A percentile compares a stretch with the other conserved stretches of the same genome.
Evolutionary conservation across 2,888 invertebrate genomes (phyloP).

Genomic region (Helleia helle): DNA sequence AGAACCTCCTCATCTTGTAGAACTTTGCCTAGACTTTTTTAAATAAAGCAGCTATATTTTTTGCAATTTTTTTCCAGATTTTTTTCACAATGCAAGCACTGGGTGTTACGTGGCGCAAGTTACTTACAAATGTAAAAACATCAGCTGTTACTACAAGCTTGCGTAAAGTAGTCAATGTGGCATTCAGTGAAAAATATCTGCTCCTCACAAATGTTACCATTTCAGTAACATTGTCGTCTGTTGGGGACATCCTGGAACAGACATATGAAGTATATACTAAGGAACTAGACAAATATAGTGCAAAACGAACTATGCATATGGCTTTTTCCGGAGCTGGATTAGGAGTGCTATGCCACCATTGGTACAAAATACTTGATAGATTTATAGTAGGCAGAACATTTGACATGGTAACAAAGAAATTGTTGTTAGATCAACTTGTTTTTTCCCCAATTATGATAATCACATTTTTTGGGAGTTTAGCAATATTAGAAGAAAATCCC

Average conservation of each 20-base stretch:
- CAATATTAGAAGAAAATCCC: constrained; percentile 80
- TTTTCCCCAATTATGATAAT: constrained; percentile 89
- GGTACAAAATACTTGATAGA: constrained; percentile 88
- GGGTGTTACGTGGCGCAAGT: constrained; percentile 42
- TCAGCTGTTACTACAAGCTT: constrained; percentile 29
- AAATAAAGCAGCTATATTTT: background rate
- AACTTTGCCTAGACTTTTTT: too few species aligned
- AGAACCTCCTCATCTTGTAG: too few species aligned
- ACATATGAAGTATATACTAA: constrained; percentile 81
- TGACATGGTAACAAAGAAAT: constrained; percentile 82
- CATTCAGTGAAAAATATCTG: constrained; percentile 81
- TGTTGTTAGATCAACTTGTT: constrained; percentile 87
- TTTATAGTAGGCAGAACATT: constrained; percentile 82
- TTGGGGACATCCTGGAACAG: constrained; percentile 89
- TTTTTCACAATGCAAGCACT: constrained; percentile 40
- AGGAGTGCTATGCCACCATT: constrained; percentile 89
- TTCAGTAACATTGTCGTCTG: constrained; percentile 82
- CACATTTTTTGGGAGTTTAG: constrained; percentile 86
- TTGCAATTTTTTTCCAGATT: constrained; percentile 33
- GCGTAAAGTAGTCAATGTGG: constrained; percentile 42
- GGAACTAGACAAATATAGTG: constrained; percentile 75
- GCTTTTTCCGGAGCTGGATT: constrained; percentile 84
- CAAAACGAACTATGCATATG: constrained; percentile 83
- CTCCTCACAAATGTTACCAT: constrained; percentile 87
- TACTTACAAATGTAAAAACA: constrained; percentile 36